Evolutionary conservation across 2,888 invertebrate species (phyloP).

Genomic region (Fragum fragum): DNA sequence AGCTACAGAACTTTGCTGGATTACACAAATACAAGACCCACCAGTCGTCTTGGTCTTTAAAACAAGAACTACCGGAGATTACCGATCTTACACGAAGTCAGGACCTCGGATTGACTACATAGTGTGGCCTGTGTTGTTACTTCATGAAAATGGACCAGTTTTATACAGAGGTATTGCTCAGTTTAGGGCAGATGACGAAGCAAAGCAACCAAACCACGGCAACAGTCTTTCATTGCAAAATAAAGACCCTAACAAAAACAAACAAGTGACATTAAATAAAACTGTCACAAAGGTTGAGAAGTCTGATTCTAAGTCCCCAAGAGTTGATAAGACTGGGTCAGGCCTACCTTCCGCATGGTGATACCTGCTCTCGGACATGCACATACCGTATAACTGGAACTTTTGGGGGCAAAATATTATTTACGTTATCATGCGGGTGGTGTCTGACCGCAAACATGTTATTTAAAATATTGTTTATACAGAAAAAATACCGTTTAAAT

Average conservation of each 20-base stretch:
- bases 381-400: too few relatives aligned
- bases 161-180: constrained; percentile 50
- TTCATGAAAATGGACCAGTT: constrained; percentile 40
- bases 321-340: not conserved
- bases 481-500: too few relatives aligned
- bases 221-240: not conserved
- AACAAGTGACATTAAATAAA: not conserved
- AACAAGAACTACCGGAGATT: not conserved
- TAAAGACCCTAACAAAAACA: not conserved
- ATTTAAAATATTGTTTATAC: too few relatives aligned
- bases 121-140: constrained; percentile 47
- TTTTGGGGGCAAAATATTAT: too few relatives aligned
- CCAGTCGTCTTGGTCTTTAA: constrained; percentile 41
- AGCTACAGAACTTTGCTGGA: constrained; percentile 45
- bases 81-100: constrained; percentile 35
- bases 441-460: too few relatives aligned
- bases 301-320: not conserved
- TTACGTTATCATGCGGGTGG: too few relatives aligned
- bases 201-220: not conserved
- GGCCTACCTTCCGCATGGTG: not conserved
- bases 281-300: not conserved
- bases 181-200: constrained; percentile 13
- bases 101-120: constrained; percentile 40
- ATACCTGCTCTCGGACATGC: not conserved
- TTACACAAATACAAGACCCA: constrained; percentile 54